A percentile compares a stretch with the other conserved stretches of the same genome.
These are phyloP conservation scores for Lagocephalus sceleratus DNA, from an alignment of 2,797 vertebrate genomes.

Conservation along the genomic window DNA sequence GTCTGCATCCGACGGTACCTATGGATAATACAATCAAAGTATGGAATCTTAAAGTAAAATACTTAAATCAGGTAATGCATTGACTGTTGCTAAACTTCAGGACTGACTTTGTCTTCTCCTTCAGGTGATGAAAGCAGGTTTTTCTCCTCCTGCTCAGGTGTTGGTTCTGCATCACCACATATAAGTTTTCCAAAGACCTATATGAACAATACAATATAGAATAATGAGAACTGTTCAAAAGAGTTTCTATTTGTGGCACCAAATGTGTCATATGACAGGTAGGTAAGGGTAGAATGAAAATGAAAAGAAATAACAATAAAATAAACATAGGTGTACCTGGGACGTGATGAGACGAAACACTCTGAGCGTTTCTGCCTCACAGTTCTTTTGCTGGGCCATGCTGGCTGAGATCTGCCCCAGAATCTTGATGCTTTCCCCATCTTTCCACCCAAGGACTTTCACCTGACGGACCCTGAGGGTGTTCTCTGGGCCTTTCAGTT, in stretches of 20 bases:
- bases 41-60: neutral
- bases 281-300: neutral
- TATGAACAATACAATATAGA: constrained; percentile 5
- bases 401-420: constrained; percentile 95
- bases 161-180: constrained; percentile 96
- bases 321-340: constrained; percentile 76
- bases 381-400: constrained; percentile 96
- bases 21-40: constrained; percentile 31
- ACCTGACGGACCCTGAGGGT: constrained; percentile 97
- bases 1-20: constrained; percentile 97
- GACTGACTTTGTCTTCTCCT: constrained; percentile 97
- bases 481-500: constrained; percentile 97
- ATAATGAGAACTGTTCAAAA: neutral
- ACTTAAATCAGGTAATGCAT: neutral
- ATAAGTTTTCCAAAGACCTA: constrained; percentile 99
- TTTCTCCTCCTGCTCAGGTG: constrained; percentile 98
- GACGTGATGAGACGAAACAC: constrained; percentile 98
- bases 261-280: neutral
- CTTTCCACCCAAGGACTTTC: constrained; percentile 97
- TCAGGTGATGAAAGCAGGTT: constrained; percentile 95
- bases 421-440: constrained; percentile 96
- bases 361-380: constrained; percentile 92
- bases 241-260: neutral
- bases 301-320: neutral
- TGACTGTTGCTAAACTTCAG: neutral